Conservation (phyloP, 2,113 vertebrate species). For the Apaloderma vittatum region DNA sequence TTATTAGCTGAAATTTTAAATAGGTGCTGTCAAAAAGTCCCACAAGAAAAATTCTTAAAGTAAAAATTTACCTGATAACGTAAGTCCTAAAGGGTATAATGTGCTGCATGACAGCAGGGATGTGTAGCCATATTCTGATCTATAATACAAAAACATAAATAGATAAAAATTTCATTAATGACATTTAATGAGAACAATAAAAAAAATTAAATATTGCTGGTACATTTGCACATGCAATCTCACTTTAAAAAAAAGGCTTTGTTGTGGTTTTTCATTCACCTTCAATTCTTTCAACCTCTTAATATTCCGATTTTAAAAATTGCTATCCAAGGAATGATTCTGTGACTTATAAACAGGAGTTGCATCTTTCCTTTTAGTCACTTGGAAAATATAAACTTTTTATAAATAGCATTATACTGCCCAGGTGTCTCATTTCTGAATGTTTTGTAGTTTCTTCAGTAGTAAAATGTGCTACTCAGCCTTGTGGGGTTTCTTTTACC, state of each 20-base stretch:
- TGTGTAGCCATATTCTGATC: conserved; percentile 99
- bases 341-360: not conserved
- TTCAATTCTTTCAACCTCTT: not conserved
- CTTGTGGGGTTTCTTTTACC: not conserved
- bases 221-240: not conserved
- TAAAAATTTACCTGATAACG: conserved; percentile 91
- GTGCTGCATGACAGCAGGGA: conserved; percentile 99
- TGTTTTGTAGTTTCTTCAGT: not conserved
- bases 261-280: not conserved
- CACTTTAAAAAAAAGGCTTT: not conserved
- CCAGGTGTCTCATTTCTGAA: not conserved
- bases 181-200: not conserved
- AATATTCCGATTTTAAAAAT: not conserved
- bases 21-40: not conserved
- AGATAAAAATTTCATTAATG: conserved; percentile 36
- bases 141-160: conserved; percentile 76
- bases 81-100: conserved; percentile 98
- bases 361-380: not conserved
- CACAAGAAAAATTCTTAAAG: not conserved
- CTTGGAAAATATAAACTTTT: not conserved
- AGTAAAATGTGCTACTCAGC: not conserved
- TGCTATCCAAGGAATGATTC: not conserved
- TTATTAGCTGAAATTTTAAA: not conserved
- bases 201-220: not conserved
- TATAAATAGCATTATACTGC: not conserved